Evolutionary conservation across 2,888 invertebrate species (phyloP).

Genomic region (Lepidochitona cinerea): DNA sequence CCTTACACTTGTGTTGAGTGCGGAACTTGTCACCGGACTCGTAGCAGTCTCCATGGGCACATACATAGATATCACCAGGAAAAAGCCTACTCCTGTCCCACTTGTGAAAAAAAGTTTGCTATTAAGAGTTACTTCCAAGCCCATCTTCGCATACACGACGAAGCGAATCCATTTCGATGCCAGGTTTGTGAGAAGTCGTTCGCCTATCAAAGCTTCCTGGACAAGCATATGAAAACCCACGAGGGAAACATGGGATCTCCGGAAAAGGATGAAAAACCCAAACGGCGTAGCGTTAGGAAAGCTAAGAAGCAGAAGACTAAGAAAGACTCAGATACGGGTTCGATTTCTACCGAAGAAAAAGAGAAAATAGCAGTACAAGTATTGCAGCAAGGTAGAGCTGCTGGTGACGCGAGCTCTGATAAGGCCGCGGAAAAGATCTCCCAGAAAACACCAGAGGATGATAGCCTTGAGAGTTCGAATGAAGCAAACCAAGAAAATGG

Average conservation of each 20-base stretch:
- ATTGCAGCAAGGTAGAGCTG: background rate
- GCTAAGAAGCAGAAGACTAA: background rate
- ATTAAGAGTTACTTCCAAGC: background rate
- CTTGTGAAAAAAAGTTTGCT: background rate
- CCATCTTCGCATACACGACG: background rate
- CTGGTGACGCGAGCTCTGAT: background rate
- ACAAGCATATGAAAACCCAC: background rate
- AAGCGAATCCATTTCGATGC: background rate
- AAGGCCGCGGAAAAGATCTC: background rate
- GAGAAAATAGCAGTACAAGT: background rate
- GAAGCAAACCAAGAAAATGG: background rate
- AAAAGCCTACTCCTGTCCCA: background rate
- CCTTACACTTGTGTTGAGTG: background rate
- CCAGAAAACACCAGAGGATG: background rate
- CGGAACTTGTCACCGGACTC: background rate
- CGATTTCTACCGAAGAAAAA: background rate
- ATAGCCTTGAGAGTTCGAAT: background rate
- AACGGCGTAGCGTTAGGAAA: background rate
- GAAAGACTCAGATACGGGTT: background rate
- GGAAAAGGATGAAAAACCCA: background rate
- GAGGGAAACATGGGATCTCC: background rate
- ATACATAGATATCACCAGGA: background rate
- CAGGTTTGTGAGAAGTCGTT: background rate
- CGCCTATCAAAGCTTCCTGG: background rate
- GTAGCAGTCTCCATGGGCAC: background rate